Base-by-base conservation (phyloP, 64 coral and sea anemone genomes). In the Pocillopora verrucosa region DNA sequence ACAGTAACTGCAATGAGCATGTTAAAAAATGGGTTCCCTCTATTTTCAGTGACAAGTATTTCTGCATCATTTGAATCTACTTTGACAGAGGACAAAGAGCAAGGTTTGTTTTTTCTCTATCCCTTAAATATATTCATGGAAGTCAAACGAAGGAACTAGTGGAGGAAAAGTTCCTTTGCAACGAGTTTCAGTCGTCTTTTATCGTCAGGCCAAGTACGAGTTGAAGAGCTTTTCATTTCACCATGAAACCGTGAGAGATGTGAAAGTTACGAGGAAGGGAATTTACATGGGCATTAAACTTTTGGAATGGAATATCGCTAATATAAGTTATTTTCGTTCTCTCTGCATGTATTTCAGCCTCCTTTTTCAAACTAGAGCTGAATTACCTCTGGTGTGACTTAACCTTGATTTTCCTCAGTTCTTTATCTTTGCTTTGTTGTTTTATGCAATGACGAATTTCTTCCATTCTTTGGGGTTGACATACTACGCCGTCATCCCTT, bases 51-150 rank as follows among this genome's bases (percentile, higher is more conserved):
- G 56, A 76, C 69, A 20, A 87, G 86, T n/a, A 57, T 87, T 16
- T 75, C 86, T 59, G 69, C 86, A 87, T 87, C 86, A 13, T 87
- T 74, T 56, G 86, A 76, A 64, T 75, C 70, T 7, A 87, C 86
- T 76, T 87, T 87, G 56, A 87, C 86, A 10, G 72, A 74, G 70
- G 86, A 87, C 34, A 87, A 76, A 76, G 51, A 51, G 1, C 70
- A 87, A 87, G 86, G 86, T 87, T 75, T 58, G 84, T 26, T 57
- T 17, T 45, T 67, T 19, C 64, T 67, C 22, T 67, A 3, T 16
- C 22, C 22, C 1, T 22, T 67, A 16, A 30, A 24, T 25, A 25
- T 6, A n/a, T 69, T 10, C 16, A n/a, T 69, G 20, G 20, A 22
- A 69, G 19, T 69, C 4, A 69, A n/a, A n/a, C 3, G 22, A 69